Evolutionary conservation across 2,113 vertebrate genomes (phyloP).

Genomic region (Nannospalax galili): DNA sequence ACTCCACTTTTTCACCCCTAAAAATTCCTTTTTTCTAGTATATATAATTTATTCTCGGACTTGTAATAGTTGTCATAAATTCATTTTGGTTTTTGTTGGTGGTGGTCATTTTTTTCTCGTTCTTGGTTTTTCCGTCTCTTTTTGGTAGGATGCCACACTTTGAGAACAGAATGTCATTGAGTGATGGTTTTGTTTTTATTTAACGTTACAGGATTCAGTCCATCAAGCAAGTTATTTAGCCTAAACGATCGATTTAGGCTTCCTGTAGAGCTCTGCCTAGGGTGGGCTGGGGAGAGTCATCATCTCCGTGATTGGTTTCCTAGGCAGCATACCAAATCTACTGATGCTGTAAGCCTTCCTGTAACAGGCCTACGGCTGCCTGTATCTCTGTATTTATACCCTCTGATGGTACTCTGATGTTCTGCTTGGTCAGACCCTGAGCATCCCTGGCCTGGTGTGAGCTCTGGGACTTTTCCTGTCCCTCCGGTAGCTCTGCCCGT

Average conservation of each 20-base stretch:
- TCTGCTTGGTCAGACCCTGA: background rate
- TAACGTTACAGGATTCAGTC: background rate
- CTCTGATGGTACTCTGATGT: no score
- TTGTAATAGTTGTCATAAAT: background rate
- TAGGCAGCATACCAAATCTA: background rate
- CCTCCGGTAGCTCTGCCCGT: no score
- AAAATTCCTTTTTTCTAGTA: background rate
- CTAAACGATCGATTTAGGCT: background rate
- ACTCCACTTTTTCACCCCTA: background rate
- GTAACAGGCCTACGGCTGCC: no score
- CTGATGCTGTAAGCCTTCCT: background rate
- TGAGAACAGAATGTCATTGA: background rate
- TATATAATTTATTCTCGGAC: background rate
- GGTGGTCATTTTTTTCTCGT: background rate
- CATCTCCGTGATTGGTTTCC: background rate
- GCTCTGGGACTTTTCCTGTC: no score
- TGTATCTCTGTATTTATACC: no score
- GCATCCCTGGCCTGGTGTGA: background rate
- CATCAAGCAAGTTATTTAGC: background rate
- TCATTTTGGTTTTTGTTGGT: conserved; percentile 10
- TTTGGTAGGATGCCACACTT: background rate
- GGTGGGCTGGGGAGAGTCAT: background rate
- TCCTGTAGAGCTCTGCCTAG: background rate
- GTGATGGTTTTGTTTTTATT: background rate
- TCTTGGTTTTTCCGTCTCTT: background rate